Percentiles rank a stretch among this genome's conserved stretches.
Conservation (phyloP, 2,797 vertebrate species). For the Sebastes melanostomus region DNA sequence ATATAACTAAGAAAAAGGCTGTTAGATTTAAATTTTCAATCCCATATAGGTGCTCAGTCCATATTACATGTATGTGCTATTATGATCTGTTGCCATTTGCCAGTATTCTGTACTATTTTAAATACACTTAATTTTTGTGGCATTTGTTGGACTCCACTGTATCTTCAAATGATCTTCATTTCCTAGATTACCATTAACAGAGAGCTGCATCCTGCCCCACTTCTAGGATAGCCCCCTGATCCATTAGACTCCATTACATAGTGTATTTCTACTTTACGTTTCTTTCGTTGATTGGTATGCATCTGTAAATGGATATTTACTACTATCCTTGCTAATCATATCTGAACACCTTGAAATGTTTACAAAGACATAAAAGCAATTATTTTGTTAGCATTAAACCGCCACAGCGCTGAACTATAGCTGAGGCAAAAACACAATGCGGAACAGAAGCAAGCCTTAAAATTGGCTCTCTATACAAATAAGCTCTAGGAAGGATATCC, state of each 20-base stretch:
- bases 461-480: conserved; percentile 19
- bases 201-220: not conserved
- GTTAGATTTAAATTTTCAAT: not conserved
- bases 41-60: not conserved
- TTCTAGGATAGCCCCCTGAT: not conserved
- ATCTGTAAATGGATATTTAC: not conserved
- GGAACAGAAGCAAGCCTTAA: not conserved
- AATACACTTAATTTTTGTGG: not conserved
- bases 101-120: not conserved
- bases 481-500: not conserved
- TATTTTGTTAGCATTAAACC: not conserved
- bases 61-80: not conserved
- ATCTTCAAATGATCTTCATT: not conserved
- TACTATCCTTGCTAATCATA: not conserved
- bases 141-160: not conserved
- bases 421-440: not conserved
- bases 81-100: not conserved
- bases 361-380: not conserved
- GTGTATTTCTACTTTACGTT: not conserved
- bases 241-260: not conserved
- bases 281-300: not conserved
- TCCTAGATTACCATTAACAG: not conserved
- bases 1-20: not conserved
- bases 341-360: not conserved
- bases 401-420: not conserved